A percentile compares a stretch with the other conserved stretches of the same genome.
Evolutionary conservation across 1,140 invertebrate genomes (phyloP).

Genomic region (Brachionus koreanus): DNA sequence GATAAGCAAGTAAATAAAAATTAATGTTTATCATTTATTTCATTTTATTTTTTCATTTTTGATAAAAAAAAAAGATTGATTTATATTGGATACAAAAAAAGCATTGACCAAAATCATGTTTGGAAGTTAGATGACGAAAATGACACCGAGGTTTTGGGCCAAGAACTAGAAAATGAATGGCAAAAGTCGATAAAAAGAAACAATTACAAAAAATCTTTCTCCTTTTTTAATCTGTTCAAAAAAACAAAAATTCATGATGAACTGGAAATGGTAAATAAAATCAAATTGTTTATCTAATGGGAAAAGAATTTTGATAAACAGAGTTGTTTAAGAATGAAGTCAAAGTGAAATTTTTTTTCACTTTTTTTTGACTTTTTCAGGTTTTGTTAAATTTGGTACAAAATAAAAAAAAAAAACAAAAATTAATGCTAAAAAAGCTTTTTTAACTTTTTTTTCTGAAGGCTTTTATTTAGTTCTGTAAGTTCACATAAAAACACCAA

Average conservation of each 20-base stretch:
- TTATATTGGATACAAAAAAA: slow-evolving; percentile 4
- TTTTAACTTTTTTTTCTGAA: too few relatives aligned
- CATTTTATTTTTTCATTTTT: not conserved
- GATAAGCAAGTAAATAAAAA: not conserved
- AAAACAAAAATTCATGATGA: not conserved
- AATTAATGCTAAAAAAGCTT: too few relatives aligned
- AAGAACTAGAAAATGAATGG: slow-evolving; percentile 4
- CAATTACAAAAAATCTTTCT: not conserved
- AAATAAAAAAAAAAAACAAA: too few relatives aligned
- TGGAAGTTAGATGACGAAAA: slow-evolving; percentile 19
- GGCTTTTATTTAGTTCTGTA: too few relatives aligned
- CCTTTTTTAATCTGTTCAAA: not conserved
- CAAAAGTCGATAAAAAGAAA: not conserved
- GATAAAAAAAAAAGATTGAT: not conserved
- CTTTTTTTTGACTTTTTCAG: too few relatives aligned
- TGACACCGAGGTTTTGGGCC: not conserved
- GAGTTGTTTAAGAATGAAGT: too few relatives aligned
- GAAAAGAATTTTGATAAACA: not conserved
- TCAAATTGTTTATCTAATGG: not conserved
- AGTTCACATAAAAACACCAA: too few relatives aligned
- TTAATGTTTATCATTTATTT: not conserved
- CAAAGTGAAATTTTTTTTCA: too few relatives aligned
- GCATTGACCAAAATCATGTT: not conserved
- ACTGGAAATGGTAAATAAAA: not conserved
- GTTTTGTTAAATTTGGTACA: too few relatives aligned